These are phyloP conservation scores for Podarcis muralis DNA, from an alignment of 2,113 vertebrate genomes.

Conservation along the genomic window DNA sequence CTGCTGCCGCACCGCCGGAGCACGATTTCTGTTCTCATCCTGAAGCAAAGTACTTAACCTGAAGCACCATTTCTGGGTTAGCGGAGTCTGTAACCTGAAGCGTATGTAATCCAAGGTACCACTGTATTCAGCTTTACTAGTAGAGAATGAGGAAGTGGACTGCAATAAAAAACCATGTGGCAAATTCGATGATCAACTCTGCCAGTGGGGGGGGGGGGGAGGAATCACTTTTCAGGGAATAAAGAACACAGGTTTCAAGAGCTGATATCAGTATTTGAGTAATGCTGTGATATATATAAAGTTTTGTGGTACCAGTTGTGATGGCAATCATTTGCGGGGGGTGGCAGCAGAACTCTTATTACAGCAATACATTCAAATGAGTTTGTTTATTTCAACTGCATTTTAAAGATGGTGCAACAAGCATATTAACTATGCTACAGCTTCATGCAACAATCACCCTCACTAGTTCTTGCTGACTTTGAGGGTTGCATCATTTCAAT, in stretches of 20 bases:
- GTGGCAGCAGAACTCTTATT: background rate
- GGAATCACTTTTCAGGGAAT: background rate
- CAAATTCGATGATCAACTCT: background rate
- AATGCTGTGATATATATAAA: background rate
- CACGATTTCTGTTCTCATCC: too few species aligned
- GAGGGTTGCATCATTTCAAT: background rate
- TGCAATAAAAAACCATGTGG: background rate
- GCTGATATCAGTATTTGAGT: background rate
- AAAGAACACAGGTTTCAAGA: background rate
- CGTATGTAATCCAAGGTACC: too few species aligned
- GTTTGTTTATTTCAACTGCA: background rate
- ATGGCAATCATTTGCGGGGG: too few species aligned
- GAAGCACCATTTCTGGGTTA: too few species aligned
- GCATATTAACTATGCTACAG: background rate
- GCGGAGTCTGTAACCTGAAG: too few species aligned
- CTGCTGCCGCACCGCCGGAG: too few species aligned
- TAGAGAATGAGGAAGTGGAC: background rate
- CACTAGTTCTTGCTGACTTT: background rate
- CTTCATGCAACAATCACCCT: background rate
- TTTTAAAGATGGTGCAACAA: background rate
- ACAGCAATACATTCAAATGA: background rate
- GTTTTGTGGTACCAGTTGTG: background rate
- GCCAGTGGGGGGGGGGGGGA: background rate
- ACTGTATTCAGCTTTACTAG: background rate
- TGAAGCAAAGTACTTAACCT: too few species aligned